phyloP scores from a whole-genome alignment of 30 jellyfish, hydroid and myxozoan species.

The Hydractinia symbiolongicarpus region DNA sequence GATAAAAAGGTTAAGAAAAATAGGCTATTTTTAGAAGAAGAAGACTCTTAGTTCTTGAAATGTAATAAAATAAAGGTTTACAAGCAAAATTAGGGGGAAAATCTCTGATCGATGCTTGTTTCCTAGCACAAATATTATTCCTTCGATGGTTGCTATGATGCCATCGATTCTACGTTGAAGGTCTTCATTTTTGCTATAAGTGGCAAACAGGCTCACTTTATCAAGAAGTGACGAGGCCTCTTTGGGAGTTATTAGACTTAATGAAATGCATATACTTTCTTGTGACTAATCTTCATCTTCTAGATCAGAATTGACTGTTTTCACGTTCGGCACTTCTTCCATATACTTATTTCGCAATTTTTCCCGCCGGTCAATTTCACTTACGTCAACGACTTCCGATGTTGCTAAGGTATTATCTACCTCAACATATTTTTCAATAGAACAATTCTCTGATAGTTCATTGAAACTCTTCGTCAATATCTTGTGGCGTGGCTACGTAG shows the following conservation, averaged over 20 bases:
- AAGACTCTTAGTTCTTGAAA: slow-evolving; percentile 4
- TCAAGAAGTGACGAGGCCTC: slow-evolving; percentile 18
- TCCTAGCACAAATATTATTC: not conserved
- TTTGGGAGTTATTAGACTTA: slow-evolving; percentile 23
- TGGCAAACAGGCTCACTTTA: slow-evolving; percentile 14
- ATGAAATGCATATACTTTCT: not conserved
- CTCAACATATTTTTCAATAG: slow-evolving; percentile 21
- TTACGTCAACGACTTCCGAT: not conserved
- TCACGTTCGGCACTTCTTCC: slow-evolving; percentile 21
- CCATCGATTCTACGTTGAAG: slow-evolving; percentile 21
- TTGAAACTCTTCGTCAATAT: slow-evolving; percentile 28
- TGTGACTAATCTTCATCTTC: slow-evolving; percentile 9
- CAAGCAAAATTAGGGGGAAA: not conserved
- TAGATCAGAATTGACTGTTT: slow-evolving; percentile 15
- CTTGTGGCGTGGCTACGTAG: slow-evolving; percentile 31
- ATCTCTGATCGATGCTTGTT: slow-evolving; percentile 15
- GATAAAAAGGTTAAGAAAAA: too few relatives aligned
- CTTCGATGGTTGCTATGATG: slow-evolving; percentile 19
- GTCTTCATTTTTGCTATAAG: slow-evolving; percentile 9
- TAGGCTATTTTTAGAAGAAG: not conserved
- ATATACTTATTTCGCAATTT: slow-evolving; percentile 9
- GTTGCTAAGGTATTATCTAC: slow-evolving; percentile 25
- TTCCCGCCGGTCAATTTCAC: slow-evolving; percentile 12
- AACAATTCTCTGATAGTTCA: slow-evolving; percentile 22
- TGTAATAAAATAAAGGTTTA: not conserved